phyloP scores from a whole-genome alignment of 2,113 vertebrate genomes.

The Alosa alosa region DNA sequence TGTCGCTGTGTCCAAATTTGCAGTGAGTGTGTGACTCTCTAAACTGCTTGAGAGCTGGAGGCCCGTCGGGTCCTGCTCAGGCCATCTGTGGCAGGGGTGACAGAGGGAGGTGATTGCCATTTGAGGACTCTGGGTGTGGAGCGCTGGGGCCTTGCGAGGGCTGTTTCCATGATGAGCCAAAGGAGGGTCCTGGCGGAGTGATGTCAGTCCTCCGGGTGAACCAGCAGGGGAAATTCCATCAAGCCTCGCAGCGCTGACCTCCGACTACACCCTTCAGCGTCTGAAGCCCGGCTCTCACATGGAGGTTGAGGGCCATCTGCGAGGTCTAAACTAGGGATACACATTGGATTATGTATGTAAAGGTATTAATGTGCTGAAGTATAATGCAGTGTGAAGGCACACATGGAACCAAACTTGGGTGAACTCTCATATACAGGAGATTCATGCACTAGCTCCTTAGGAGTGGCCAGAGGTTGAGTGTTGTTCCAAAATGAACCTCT shows the following conservation, averaged over 20 bases:
- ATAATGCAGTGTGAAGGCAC: not conserved
- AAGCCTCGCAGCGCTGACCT: constrained; percentile 22
- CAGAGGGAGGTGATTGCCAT: constrained; percentile 4
- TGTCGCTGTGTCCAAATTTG: not conserved
- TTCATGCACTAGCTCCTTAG: not conserved
- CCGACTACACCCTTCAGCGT: not conserved
- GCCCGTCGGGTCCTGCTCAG: not conserved
- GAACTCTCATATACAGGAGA: not conserved
- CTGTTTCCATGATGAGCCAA: not conserved
- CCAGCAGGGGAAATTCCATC: constrained; percentile 29
- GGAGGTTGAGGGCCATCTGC: not conserved
- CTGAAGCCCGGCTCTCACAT: constrained; percentile 4
- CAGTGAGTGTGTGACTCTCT: not conserved
- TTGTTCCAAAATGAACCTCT: not conserved
- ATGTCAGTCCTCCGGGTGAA: constrained; percentile 21
- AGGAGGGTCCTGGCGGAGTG: constrained; percentile 17
- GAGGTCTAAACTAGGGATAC: not conserved
- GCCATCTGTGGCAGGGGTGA: not conserved
- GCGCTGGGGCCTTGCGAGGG: not conserved
- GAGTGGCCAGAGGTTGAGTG: not conserved
- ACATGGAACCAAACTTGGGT: not conserved
- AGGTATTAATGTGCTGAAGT: not conserved
- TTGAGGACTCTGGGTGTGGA: not conserved
- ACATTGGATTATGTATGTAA: not conserved
- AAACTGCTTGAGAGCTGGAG: not conserved